These are phyloP conservation scores for Artibeus lituratus DNA, from an alignment of 2,797 vertebrate genomes.

Conservation along the genomic window DNA sequence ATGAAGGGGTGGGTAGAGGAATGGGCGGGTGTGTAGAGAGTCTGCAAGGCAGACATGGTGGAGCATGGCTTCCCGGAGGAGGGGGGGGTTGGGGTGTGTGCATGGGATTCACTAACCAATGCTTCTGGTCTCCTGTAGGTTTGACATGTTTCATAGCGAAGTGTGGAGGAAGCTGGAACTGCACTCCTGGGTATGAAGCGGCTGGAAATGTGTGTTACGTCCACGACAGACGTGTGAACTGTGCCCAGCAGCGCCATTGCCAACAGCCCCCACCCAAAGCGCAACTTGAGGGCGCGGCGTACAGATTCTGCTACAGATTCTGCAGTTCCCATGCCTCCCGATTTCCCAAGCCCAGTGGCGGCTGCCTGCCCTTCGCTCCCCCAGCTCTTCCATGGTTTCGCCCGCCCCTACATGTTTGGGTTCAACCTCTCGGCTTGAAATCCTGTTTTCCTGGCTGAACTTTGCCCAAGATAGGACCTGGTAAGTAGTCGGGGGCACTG, in stretches of 20 bases:
- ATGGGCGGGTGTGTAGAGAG: background rate
- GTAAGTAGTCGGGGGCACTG: background rate
- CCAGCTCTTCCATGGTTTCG: background rate
- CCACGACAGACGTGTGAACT: background rate
- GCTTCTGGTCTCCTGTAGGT: background rate
- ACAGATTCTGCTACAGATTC: no score
- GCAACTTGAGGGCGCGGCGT: background rate
- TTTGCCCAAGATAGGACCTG: background rate
- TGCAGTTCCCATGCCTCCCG: background rate
- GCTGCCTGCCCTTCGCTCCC: no score
- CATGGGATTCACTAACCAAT: no score
- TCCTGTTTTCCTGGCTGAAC: background rate
- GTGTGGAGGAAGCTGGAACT: background rate
- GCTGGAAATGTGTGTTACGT: accelerated
- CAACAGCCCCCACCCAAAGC: background rate
- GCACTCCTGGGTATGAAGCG: background rate
- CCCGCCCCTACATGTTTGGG: background rate
- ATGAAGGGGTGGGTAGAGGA: no score
- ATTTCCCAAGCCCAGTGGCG: background rate
- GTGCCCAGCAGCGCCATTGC: accelerated
- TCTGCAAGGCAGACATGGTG: accelerated
- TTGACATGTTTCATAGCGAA: background rate
- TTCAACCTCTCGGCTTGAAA: background rate
- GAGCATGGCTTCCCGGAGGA: background rate
- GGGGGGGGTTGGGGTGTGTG: accelerated